Evolutionary conservation across 1,140 invertebrate genomes (phyloP), one percentile per base, ranked within the genome.

Genomic region (Trialeurodes vaporariorum): DNA sequence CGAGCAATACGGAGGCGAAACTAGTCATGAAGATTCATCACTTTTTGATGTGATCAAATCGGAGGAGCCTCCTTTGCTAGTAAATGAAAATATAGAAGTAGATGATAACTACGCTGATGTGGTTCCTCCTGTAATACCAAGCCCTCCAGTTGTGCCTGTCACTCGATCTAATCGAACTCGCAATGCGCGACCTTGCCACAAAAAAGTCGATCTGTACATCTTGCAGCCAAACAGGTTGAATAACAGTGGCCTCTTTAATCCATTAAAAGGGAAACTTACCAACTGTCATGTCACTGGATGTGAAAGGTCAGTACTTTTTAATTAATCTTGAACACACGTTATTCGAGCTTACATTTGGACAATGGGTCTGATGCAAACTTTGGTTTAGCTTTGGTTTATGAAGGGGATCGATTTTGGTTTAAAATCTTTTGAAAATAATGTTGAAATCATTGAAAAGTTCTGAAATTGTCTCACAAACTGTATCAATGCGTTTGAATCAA

Each of bases 281-380:
- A 94, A 94, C 76, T 95, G 93, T 75, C 91, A 94, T 74, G 84
- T 87, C 26, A 91, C 90, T 23, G 90, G 91, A 71, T 95, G 93
- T 76, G 92, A 93, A 78, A 89, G 92, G 89, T 91, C 80, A 77
- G 71, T 69, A 40, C n/a, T 64, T 27, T n/a, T n/a, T n/a, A n/a
- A n/a, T n/a, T n/a, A n/a, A n/a, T n/a, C n/a, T n/a, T n/a, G n/a
- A n/a, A n/a, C n/a, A n/a, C n/a, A n/a, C n/a, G n/a, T n/a, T n/a
- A n/a, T n/a, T n/a, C n/a, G n/a, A n/a, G n/a, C n/a, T n/a, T n/a
- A n/a, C n/a, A n/a, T n/a, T n/a, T n/a, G n/a, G n/a, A n/a, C n/a
- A n/a, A n/a, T n/a, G n/a, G n/a, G n/a, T n/a, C n/a, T n/a, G n/a
- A n/a, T n/a, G n/a, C n/a, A n/a, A n/a, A n/a, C n/a, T n/a, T n/a